Base-by-base conservation (phyloP, 1,140 invertebrate species). In the Drosophila pandora region DNA sequence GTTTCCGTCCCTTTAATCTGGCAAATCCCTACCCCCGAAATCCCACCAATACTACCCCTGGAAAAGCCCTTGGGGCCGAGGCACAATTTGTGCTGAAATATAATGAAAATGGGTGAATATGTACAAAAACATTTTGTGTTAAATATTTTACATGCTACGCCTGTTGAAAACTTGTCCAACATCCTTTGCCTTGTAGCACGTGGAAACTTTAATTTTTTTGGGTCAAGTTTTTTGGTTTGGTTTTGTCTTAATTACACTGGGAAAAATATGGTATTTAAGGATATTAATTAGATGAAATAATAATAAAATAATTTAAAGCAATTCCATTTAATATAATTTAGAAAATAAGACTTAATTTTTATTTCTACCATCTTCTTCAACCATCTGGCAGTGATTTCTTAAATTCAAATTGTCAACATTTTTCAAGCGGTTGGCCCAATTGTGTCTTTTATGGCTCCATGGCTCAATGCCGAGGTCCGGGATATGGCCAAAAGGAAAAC, bases 331-430 rank as follows among this genome's bases (percentile, higher is more conserved):
- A 0, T 7, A 13, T 10, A 23, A 12, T 7, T 22, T 10, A 6
- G 5, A n/a, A 8, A 13, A 6, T 3, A 1, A 41, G 37, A 13
- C 6, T 4, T 4, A 3, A 41, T 13, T 10, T 41, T n/a, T 41
- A 41, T 4, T 41, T n/a, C 2, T 5, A 32, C n/a, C n/a, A n/a
- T n/a, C n/a, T n/a, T n/a, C n/a, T 34, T 13, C 39, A 52, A 21
- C 57, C 74, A 60, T 75, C 61, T 49, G 70, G 37, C 34, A 17
- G 23, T 56, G 69, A 62, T 58, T 69, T 54, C 28, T 32, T 4
- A 71, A 49, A 81, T 82, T 85, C 57, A 85, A 78, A 78, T 82
- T 85, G 82, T 85, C 82, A 85, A 85, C 82, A 87, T 62, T 58
- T 81, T 82, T 52, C 39, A 34, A 64, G 49, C 61, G 60, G 49